phyloP scores from a whole-genome alignment of 2,797 vertebrate genomes.

The Anguilla obscura region DNA sequence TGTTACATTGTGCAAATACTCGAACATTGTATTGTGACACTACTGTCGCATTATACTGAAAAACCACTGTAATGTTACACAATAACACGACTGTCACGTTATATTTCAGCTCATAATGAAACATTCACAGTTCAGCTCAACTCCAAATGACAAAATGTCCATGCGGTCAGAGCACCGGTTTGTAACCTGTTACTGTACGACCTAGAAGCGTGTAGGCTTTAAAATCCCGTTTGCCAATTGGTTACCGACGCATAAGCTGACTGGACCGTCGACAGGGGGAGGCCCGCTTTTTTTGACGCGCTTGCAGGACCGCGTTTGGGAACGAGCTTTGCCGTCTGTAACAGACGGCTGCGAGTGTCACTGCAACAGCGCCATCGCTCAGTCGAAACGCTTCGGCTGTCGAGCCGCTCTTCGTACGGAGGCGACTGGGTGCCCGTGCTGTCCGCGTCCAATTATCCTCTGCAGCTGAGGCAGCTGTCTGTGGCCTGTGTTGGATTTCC shows the following conservation, averaged over 20 bases:
- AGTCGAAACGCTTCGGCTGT: not conserved
- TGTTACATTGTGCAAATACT: not conserved
- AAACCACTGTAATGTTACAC: no score
- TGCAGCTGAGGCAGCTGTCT: not conserved
- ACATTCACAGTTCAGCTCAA: not conserved
- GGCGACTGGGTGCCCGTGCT: conserved; percentile 9
- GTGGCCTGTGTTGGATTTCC: not conserved
- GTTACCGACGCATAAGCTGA: not conserved
- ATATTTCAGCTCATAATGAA: not conserved
- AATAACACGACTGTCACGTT: no score
- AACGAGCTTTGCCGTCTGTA: not conserved
- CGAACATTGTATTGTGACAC: not conserved
- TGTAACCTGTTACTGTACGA: not conserved
- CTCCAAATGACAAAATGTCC: not conserved
- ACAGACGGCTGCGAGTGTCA: not conserved
- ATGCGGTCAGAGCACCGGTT: not conserved
- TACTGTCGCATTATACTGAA: not conserved
- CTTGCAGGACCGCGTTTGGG: not conserved
- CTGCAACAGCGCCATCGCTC: conserved; percentile 20
- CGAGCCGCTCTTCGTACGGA: not conserved
- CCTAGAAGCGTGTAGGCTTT: not conserved
- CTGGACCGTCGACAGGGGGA: not conserved
- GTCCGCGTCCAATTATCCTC: not conserved
- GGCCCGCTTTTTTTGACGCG: not conserved
- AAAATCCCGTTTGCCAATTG: not conserved